phyloP scores from a whole-genome alignment of 2,888 invertebrate species.

The Ophion obscuratus region DNA sequence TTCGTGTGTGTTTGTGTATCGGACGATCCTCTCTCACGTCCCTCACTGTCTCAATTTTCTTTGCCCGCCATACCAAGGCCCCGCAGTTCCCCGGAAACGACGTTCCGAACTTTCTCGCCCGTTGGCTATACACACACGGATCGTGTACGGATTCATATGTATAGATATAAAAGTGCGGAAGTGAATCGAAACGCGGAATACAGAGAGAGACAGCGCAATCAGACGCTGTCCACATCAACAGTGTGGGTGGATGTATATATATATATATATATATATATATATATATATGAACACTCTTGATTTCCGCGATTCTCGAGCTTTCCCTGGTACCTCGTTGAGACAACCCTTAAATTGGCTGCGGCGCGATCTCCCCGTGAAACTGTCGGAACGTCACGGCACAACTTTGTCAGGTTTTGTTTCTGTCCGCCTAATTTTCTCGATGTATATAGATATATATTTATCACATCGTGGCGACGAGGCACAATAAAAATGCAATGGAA shows the following conservation, averaged over 20 bases:
- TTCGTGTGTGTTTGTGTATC: neutral
- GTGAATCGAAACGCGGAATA: neutral
- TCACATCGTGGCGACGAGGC: neutral
- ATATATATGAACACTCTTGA: neutral
- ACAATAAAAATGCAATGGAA: slow-evolving; percentile 1
- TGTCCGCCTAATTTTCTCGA: neutral
- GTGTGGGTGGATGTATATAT: neutral
- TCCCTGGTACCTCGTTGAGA: slow-evolving; percentile 44
- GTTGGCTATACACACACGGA: slow-evolving; percentile 10
- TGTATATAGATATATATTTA: neutral
- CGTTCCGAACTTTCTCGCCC: slow-evolving; percentile 64
- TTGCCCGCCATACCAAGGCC: slow-evolving; percentile 10
- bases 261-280: neutral
- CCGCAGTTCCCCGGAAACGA: slow-evolving; percentile 44
- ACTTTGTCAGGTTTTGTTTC: slow-evolving; percentile 30
- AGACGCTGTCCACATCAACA: neutral
- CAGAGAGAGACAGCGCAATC: slow-evolving; percentile 10
- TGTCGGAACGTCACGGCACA: slow-evolving; percentile 37
- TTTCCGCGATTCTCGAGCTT: slow-evolving; percentile 30
- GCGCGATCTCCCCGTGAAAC: slow-evolving; percentile 31
- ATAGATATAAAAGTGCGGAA: neutral
- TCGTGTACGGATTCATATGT: neutral
- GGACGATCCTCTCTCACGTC: slow-evolving; percentile 9
- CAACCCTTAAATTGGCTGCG: slow-evolving; percentile 54
- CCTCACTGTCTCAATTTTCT: slow-evolving; percentile 46